Evolutionary conservation across 2,113 vertebrate species (phyloP).

Genomic region (Hypocryptadius cinnamomeus): DNA sequence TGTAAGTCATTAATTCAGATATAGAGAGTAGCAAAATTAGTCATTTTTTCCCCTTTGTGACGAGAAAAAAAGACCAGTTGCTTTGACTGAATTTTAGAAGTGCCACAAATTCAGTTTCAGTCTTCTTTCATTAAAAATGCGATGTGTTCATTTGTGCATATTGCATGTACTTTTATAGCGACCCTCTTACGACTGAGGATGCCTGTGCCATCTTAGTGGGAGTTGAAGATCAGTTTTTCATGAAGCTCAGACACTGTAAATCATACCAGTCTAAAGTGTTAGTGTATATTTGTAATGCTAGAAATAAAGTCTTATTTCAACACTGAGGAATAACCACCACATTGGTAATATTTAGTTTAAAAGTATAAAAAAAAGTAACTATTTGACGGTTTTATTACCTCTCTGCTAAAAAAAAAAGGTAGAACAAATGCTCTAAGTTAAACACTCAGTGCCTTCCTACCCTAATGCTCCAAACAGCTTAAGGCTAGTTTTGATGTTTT

Average conservation of each 20-base stretch:
- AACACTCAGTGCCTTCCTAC: not conserved
- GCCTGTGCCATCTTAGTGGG: not conserved
- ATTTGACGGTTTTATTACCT: not conserved
- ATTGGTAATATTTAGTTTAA: not conserved
- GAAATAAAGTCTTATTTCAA: not conserved
- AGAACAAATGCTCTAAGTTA: not conserved
- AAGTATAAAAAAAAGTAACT: not conserved
- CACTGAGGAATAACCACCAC: not conserved
- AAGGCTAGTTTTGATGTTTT: not conserved
- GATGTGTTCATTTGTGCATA: not conserved
- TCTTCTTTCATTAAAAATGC: not conserved
- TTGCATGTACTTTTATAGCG: not conserved
- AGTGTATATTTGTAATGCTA: not conserved
- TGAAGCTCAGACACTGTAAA: not conserved
- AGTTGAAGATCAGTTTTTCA: not conserved
- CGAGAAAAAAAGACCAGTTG: not conserved
- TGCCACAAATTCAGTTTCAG: not conserved
- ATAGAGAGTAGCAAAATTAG: not conserved
- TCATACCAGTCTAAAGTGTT: not conserved
- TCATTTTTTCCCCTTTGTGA: not conserved
- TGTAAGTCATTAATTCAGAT: slow-evolving; percentile 21
- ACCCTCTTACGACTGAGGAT: not conserved
- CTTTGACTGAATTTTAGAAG: not conserved
- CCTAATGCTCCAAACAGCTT: not conserved
- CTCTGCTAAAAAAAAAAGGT: not conserved